A percentile compares a stretch with the other conserved stretches of the same genome.
Conservation (phyloP, 2,797 vertebrate species). For the Hypotaenidia okinawae region DNA sequence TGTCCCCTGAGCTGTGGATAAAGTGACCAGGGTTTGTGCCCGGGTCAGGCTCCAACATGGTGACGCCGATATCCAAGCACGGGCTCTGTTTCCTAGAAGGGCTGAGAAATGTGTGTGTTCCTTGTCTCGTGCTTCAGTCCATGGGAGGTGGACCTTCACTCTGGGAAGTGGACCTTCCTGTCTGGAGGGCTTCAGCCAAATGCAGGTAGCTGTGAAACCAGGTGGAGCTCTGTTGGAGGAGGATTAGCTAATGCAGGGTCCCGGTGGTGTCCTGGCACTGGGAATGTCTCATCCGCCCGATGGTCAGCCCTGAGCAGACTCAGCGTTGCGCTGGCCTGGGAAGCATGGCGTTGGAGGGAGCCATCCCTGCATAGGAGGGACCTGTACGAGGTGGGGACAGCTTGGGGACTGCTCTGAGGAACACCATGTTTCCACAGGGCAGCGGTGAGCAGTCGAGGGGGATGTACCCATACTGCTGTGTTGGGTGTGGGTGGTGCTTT, state of each 20-base stretch:
- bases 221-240: neutral
- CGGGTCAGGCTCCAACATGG: neutral
- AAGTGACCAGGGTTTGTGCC: neutral
- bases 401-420: accelerated
- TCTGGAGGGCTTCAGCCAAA: neutral
- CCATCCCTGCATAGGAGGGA: neutral
- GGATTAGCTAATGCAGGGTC: neutral
- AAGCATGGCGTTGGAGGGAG: accelerated
- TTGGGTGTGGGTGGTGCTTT: neutral
- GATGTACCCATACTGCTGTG: neutral
- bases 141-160: no score
- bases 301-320: neutral
- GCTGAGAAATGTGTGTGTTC: neutral
- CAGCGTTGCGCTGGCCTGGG: neutral
- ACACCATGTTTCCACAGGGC: accelerated
- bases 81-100: neutral
- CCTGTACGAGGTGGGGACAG: neutral
- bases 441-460: no score
- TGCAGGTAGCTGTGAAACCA: neutral
- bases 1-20: neutral
- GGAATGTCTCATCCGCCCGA: neutral
- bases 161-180: no score
- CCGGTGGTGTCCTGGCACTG: neutral
- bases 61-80: no score
- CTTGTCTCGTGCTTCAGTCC: neutral